Evolutionary conservation across 1,140 invertebrate species (phyloP), one percentile per base, ranked within the genome.

Genomic region (Coelopa frigida): DNA sequence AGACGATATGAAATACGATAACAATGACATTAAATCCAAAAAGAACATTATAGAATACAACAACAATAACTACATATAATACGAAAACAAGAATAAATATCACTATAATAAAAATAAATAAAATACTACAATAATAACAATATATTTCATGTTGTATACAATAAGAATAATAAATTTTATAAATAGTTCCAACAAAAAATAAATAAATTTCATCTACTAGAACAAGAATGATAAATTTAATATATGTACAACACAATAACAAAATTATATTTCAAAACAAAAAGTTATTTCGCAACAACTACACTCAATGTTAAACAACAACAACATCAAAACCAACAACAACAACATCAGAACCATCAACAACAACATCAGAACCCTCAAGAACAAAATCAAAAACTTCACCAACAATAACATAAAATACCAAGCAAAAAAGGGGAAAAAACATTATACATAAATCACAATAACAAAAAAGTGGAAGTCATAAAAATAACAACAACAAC

Each of bases 121-220:
- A 38, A 38, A 38, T 10, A 11, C 22, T 4, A 38, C 4, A 21
- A 21, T 14, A 5, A 21, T 22, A 21, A 11, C 8, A 37, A 37
- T 11, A 37, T 20, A 37, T 20, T 1, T 15, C 12, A 15, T 38
- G n/a, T 11, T 37, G 11, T 38, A 23, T 22, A 20, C 22, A 20
- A 38, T 22, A 38, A 20, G 36, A 38, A 23, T 23, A 38, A 23
- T 38, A 38, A 38, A 38, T 38, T 38, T 38, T 22, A 18, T 36
- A 18, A 7, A n/a, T 22, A 22, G 24, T 18, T 14, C 18, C 18
- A 36, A 36, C 12, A 37, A 37, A 38, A 17, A 38, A 38, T n/a
- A 3, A 38, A 11, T 22, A 21, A 38, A 21, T 21, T 38, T 21
- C 22, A 38, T 20, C 24, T 20, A 22, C 24, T n/a, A n/a, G n/a